Evolutionary conservation across 2,888 invertebrate genomes (phyloP), one percentile per base, ranked within the genome.

Genomic region (Caenorhabditis doughertyi): DNA sequence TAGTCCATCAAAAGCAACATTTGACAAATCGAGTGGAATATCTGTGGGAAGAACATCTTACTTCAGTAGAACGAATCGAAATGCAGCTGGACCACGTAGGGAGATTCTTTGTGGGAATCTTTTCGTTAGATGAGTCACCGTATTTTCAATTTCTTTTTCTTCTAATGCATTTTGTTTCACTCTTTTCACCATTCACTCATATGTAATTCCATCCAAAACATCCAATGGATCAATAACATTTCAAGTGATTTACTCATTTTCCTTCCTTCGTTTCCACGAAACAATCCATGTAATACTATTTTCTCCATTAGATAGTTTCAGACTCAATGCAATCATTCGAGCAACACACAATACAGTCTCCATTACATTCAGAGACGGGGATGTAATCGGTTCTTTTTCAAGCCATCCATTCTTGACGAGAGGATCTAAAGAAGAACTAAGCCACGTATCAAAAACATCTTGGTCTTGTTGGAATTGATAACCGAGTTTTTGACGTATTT

Each of bases 331-430:
- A 32, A 89, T 79, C 98, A 98, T 99, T 90, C 97, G 94, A 8
- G 96, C 96, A 0, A 98, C 97, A 99, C 99, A 99, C 92, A 98
- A 97, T 89, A 99, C 99, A 92, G 99, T 99, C 92, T 97, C 96
- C 94, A 99, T 95, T 1, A 98, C 92, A 85, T 94, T 94, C 16
- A 96, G 93, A 0, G 98, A 97, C 92, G 96, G 97, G 9, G 60
- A 56, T 29, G 74, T 76, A 94, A 82, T 65, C 5, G 58, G 65
- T 9, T 11, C 51, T 9, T 56, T 65, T 32, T 79, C 93, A 0
- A 97, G 97, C 98, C 98, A 98, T 0, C 96, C 97, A 89, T 96
- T 94, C 0, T 95, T 94, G 0, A 97, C 95, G 87, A 99, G 95
- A 0, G 99, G 98, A 88, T 98, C 94, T 49, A 99, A 93, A 0